Conservation (phyloP, 2,888 invertebrate species). For the Apodemia duryi region DNA sequence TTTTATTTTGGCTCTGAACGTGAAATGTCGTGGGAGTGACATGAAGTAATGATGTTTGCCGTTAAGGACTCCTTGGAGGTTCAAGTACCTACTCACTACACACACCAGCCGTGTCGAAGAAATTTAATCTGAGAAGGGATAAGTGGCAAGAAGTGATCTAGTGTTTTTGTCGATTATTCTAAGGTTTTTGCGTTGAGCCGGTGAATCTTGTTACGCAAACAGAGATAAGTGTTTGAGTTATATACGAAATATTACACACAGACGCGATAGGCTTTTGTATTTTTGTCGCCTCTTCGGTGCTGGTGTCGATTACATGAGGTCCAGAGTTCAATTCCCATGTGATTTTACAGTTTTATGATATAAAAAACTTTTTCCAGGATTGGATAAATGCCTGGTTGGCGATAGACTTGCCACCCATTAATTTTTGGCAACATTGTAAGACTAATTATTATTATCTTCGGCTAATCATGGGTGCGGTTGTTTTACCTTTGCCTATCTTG, state of each 20-base stretch:
- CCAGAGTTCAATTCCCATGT: too few species aligned
- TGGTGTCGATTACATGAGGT: too few species aligned
- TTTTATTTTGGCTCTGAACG: constrained; percentile 28
- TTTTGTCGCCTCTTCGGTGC: too few species aligned
- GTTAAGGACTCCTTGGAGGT: constrained; percentile 33
- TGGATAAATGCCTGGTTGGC: too few species aligned
- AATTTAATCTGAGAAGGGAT: constrained; percentile 39
- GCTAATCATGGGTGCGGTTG: too few species aligned
- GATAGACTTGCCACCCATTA: too few species aligned
- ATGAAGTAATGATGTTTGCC: constrained; percentile 38
- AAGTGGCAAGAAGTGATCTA: constrained; percentile 32
- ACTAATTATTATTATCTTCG: too few species aligned
- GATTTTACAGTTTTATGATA: too few species aligned
- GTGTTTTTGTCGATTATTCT: constrained; percentile 27
- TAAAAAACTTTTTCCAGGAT: too few species aligned
- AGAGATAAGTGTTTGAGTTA: constrained; percentile 2
- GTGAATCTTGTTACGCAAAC: not conserved
- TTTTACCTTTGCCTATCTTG: too few species aligned
- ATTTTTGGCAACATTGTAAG: too few species aligned
- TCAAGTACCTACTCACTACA: constrained; percentile 36
- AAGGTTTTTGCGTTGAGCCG: constrained; percentile 19
- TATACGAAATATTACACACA: not conserved
- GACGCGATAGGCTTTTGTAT: too few species aligned
- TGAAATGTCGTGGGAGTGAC: constrained; percentile 36
- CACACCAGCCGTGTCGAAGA: constrained; percentile 31